Evolutionary conservation across 2,113 vertebrate genomes (phyloP).

Genomic region (Parus major): DNA sequence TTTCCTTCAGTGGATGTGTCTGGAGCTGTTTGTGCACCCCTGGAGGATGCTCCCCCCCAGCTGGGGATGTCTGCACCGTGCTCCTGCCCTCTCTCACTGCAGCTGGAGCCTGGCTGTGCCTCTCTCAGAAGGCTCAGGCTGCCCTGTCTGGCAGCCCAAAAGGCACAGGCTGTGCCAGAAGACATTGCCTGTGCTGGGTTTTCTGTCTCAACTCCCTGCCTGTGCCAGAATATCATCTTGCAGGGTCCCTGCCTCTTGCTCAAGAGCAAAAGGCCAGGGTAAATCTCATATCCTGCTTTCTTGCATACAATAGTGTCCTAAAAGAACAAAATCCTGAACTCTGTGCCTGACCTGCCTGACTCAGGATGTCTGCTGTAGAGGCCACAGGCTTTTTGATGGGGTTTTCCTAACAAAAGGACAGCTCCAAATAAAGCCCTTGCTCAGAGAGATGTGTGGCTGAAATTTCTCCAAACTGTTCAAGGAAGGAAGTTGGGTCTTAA

Average conservation of each 20-base stretch:
- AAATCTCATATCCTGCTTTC: conserved; percentile 19
- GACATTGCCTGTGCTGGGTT: not conserved
- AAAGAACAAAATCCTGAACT: not conserved
- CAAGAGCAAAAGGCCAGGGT: not conserved
- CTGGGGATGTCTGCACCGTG: accelerated
- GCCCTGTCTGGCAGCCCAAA: not conserved
- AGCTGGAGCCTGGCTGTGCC: not conserved
- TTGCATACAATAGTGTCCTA: not conserved
- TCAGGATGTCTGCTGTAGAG: conserved; percentile 35
- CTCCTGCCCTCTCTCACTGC: not conserved
- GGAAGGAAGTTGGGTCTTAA: conserved; percentile 43
- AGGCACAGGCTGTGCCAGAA: not conserved
- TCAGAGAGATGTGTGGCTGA: not conserved
- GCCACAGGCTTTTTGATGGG: not conserved
- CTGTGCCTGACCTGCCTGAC: conserved; percentile 23
- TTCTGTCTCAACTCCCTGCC: not conserved
- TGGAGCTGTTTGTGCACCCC: not conserved
- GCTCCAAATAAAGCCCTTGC: not conserved
- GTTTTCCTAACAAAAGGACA: conserved; percentile 11
- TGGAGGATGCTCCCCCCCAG: not conserved
- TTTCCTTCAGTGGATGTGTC: not conserved
- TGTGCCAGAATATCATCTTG: not conserved
- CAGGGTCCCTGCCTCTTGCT: not conserved
- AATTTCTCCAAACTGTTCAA: not conserved
- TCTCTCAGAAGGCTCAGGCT: not conserved